Conservation (phyloP, 2,113 vertebrate species). For the Bungarus multicinctus region DNA sequence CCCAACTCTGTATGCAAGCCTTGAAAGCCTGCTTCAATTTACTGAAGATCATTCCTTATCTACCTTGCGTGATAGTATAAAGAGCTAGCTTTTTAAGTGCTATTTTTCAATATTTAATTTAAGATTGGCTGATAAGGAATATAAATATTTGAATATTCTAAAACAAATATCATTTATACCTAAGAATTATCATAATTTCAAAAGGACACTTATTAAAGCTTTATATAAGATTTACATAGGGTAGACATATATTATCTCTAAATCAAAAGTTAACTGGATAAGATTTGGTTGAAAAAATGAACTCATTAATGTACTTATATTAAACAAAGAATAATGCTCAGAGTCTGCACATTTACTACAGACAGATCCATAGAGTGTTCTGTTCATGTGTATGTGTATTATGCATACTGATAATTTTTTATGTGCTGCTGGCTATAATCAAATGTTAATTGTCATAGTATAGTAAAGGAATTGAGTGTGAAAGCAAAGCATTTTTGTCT, state of each 20-base stretch:
- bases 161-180: slow-evolving; percentile 28
- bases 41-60: slow-evolving; percentile 81
- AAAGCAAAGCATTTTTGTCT: not conserved
- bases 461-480: not conserved
- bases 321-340: slow-evolving; percentile 20
- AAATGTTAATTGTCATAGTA: not conserved
- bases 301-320: not conserved
- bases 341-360: slow-evolving; percentile 14
- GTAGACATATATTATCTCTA: not conserved
- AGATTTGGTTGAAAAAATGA: not conserved
- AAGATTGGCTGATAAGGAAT: slow-evolving; percentile 60
- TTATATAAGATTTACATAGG: not conserved
- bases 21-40: slow-evolving; percentile 75
- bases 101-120: slow-evolving; percentile 81
- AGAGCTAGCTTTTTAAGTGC: slow-evolving; percentile 80
- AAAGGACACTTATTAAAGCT: slow-evolving; percentile 12
- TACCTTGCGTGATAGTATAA: slow-evolving; percentile 77
- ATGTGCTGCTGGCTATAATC: slow-evolving; percentile 18
- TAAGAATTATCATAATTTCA: slow-evolving; percentile 22
- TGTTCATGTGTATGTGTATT: slow-evolving; percentile 20
- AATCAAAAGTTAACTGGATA: slow-evolving; percentile 29
- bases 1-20: slow-evolving; percentile 76
- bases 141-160: slow-evolving; percentile 48
- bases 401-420: slow-evolving; percentile 26
- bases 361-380: not conserved